Conservation (phyloP, 2,888 invertebrate species). For the Stictocephala bisonia region DNA sequence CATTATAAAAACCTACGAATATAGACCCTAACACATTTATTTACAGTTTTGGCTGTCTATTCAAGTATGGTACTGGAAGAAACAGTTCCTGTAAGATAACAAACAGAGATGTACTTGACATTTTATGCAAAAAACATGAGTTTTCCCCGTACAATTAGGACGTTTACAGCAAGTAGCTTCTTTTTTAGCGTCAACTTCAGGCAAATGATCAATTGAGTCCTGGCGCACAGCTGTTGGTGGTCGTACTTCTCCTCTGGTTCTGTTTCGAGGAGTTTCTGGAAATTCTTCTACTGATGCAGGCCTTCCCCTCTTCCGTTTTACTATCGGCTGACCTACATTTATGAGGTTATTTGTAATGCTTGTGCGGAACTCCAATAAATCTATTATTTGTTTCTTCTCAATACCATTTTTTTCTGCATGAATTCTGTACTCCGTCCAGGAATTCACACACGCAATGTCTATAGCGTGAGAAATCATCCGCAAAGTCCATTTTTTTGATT, state of each 20-base stretch:
- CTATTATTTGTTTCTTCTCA: not conserved
- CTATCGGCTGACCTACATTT: slow-evolving; percentile 8
- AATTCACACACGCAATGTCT: too few species aligned
- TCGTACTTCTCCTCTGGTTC: slow-evolving; percentile 1
- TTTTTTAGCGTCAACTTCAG: slow-evolving; percentile 11
- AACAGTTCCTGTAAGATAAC: too few species aligned
- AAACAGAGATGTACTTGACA: too few species aligned
- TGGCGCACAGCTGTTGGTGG: not conserved
- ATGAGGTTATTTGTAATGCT: slow-evolving; percentile 4
- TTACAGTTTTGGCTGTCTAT: too few species aligned
- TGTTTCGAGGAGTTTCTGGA: slow-evolving; percentile 9
- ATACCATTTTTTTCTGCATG: not conserved
- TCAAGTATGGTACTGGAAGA: too few species aligned
- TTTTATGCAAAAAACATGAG: too few species aligned
- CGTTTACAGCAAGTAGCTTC: slow-evolving; percentile 22
- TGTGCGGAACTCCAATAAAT: slow-evolving; percentile 4
- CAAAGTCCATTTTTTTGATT: too few species aligned
- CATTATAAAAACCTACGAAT: too few species aligned
- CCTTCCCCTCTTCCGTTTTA: slow-evolving; percentile 8
- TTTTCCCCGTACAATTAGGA: not conserved
- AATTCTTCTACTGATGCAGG: slow-evolving; percentile 1
- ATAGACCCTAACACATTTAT: too few species aligned
- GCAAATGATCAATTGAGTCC: slow-evolving; percentile 29
- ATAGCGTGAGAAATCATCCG: too few species aligned
- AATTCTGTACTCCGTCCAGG: slow-evolving; percentile 8